phyloP scores from a whole-genome alignment of 2,888 invertebrate genomes.

The Rotaria sp. region DNA sequence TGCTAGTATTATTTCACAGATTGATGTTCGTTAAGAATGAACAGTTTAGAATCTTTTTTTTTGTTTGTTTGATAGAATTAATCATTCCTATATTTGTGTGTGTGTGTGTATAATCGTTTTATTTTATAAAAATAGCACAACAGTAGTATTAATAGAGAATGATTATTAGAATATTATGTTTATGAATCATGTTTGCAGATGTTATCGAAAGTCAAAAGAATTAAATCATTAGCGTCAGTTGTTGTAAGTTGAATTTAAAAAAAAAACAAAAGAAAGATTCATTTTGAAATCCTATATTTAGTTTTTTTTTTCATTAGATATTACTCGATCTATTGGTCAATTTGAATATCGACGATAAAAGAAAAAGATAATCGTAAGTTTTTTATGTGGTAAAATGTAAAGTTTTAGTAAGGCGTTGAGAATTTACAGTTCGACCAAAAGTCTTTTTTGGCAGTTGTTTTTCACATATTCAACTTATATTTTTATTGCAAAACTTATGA shows the following conservation, averaged over 20 bases:
- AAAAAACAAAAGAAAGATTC: background rate
- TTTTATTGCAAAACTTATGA: no score
- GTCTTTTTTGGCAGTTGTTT: no score
- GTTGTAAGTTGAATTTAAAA: background rate
- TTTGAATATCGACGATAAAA: background rate
- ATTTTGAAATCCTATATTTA: no score
- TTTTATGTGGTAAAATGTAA: no score
- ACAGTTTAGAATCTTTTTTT: background rate
- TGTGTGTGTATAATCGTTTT: background rate
- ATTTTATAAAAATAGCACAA: background rate
- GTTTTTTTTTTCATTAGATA: no score
- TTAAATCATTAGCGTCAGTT: background rate
- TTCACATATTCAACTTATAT: no score
- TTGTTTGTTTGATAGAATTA: background rate
- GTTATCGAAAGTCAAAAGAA: background rate
- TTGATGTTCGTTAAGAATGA: constrained; percentile 16
- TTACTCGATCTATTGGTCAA: background rate
- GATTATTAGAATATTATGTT: background rate
- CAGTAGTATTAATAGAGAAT: background rate
- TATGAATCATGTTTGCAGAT: background rate
- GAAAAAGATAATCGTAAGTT: background rate
- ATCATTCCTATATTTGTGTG: background rate
- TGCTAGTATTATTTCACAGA: background rate
- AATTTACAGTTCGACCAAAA: no score
- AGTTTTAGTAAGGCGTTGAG: no score